These are phyloP conservation scores for Trachurus trachurus DNA, from an alignment of 2,797 vertebrate genomes.

Conservation along the genomic window DNA sequence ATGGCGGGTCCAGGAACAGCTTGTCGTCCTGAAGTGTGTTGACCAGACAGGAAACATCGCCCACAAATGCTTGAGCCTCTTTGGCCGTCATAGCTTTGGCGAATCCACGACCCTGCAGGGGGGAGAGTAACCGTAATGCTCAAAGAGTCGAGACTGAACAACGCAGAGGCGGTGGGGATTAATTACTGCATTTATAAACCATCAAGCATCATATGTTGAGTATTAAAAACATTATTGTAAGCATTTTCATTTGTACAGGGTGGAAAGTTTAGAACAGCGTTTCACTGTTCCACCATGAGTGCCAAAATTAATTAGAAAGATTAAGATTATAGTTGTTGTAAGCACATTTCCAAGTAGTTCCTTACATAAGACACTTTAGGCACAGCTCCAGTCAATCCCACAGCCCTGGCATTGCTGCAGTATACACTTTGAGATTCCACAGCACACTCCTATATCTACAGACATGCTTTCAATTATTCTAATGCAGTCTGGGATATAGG, in stretches of 20 bases:
- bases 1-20: constrained; percentile 93
- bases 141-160: constrained; percentile 21
- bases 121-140: constrained; percentile 23
- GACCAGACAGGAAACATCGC: constrained; percentile 91
- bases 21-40: constrained; percentile 95
- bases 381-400: constrained; percentile 48
- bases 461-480: constrained; percentile 61
- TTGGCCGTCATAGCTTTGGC: constrained; percentile 95
- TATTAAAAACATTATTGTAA: constrained; percentile 37
- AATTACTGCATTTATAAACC: constrained; percentile 26
- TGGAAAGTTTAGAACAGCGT: constrained; percentile 47
- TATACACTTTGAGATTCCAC: constrained; percentile 32
- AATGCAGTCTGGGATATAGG: constrained; percentile 45
- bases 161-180: background rate
- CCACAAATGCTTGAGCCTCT: constrained; percentile 95
- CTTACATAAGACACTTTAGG: constrained; percentile 41
- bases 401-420: constrained; percentile 23
- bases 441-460: constrained; percentile 34
- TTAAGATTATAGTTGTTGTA: constrained; percentile 53
- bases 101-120: constrained; percentile 92
- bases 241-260: constrained; percentile 46
- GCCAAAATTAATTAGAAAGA: constrained; percentile 62
- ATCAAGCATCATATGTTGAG: constrained; percentile 36
- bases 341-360: constrained; percentile 46
- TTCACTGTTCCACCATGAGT: constrained; percentile 26